Base-by-base conservation (phyloP, 2,888 invertebrate genomes). In the Cataglyphis albicans region DNA sequence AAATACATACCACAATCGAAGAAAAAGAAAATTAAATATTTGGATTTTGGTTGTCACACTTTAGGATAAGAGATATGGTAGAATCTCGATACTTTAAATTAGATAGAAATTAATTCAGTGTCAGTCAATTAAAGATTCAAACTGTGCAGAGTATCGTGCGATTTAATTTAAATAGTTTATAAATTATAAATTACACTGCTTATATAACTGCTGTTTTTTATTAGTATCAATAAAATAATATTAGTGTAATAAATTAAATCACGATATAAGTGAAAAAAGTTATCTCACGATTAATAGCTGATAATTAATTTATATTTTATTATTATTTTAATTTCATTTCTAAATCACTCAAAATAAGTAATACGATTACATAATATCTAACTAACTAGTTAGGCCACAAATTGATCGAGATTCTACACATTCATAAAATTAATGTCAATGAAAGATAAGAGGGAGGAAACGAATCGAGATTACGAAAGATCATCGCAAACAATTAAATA, bases 381-480 rank as follows among this genome's bases (percentile, higher is more conserved):
- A 21, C 21, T 21, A 21, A 21, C 3, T 3, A 61, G 18, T 29
- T 29, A 18, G 7, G 4, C 3, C 18, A 18, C 18, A 6, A 61
- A 61, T 32, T n/a, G 15, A 61, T 61, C 61, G 32, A 32, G 61
- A 61, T 32, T 61, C 18, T 18, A 59, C 29, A 25, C 25, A 25
- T 59, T 44, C 15, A 35, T 5, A 76, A n/a, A 3, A 21, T 18
- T 48, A 57, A 70, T 29, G 4, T 32, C 7, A 32, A 44, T 18
- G 15, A 63, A 12, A 25, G 44, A 29, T 5, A n/a, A 18, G 25
- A 12, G 67, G 1, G 15, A 44, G 25, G 61, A 70, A 67, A 70
- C 73, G 70, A 35, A 75, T 38, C 29, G 68, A 38, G 48, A 81
- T 52, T 21, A 38, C 61, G 76, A 75, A 61, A 83, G 15, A 81